Percentiles rank a stretch among this genome's conserved stretches.
These are phyloP conservation scores for Gryon sp. DNA, from an alignment of 1,140 invertebrate genomes.

Conservation along the genomic window DNA sequence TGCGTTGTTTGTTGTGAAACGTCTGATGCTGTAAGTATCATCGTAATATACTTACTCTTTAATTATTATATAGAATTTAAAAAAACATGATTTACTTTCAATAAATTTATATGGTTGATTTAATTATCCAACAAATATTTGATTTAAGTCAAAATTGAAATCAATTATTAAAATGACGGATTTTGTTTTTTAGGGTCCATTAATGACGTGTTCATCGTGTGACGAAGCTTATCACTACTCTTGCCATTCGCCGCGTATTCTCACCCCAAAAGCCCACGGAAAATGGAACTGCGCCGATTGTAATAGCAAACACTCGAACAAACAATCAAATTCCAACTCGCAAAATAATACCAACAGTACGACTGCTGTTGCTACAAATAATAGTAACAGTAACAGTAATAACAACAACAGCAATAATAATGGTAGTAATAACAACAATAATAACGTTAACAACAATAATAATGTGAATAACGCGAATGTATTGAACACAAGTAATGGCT, in stretches of 20 bases:
- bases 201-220: conserved; percentile 89
- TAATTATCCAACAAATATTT: conserved; percentile 12
- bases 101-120: no score
- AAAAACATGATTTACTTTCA: no score
- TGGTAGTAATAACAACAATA: no score
- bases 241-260: conserved; percentile 85
- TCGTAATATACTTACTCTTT: conserved; percentile 13
- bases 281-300: conserved; percentile 76
- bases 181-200: conserved; percentile 69
- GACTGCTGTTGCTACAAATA: not conserved
- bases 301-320: conserved; percentile 68
- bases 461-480: no score
- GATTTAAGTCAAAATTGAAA: no score
- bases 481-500: no score
- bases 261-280: conserved; percentile 62
- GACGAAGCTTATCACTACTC: conserved; percentile 90
- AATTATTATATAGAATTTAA: not conserved
- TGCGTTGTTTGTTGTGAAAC: conserved; percentile 86
- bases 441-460: no score
- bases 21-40: conserved; percentile 83
- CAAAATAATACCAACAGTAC: conserved; percentile 16
- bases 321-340: conserved; percentile 8
- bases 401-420: conserved; percentile 13
- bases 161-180: no score
- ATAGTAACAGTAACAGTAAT: not conserved